Evolutionary conservation across 2,113 vertebrate genomes (phyloP), one percentile per base, ranked within the genome.

Genomic region (Perca flavescens): DNA sequence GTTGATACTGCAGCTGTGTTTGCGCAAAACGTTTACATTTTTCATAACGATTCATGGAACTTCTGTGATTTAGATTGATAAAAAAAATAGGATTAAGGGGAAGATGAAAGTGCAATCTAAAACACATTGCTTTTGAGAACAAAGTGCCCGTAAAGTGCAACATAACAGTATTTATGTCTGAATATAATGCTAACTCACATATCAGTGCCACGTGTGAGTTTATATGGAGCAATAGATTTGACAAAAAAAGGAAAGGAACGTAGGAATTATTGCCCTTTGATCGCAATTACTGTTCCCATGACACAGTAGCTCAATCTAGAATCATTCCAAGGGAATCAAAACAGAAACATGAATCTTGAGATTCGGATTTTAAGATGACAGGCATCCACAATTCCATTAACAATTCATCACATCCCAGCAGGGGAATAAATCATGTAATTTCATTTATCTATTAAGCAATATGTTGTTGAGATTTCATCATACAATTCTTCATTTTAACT

Each of bases 391-490:
- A 81, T 57, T 64, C n/a, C 52, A 86, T 87, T 40, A 87, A 88
- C 84, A 80, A 82, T 80, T 83, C 49, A 88, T 56, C 21, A 46
- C 16, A 63, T 73, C 21, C 54, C 61, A 34, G 72, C n/a, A 53
- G 53, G 67, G 46, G 40, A 58, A 70, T 66, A 60, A 4, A 80
- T 61, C 17, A 80, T 50, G 53, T 82, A 60, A 83, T 83, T 86
- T 36, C 19, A 80, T 60, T 83, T 63, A 86, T 79, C 31, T 82
- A 74, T 82, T 71, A 81, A 86, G 79, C 82, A 88, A 91, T 67
- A 86, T 79, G 36, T 76, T 71, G 56, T 25, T 12, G 74, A n/a
- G n/a, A 81, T 84, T 77, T 86, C 79, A 78, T 64, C 40, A 68
- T 17, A 13, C 57, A 86, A 74, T 87, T 47, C 77, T 86, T 84